phyloP scores from a whole-genome alignment of 2,797 vertebrate genomes.

The Syncerus caffer region DNA sequence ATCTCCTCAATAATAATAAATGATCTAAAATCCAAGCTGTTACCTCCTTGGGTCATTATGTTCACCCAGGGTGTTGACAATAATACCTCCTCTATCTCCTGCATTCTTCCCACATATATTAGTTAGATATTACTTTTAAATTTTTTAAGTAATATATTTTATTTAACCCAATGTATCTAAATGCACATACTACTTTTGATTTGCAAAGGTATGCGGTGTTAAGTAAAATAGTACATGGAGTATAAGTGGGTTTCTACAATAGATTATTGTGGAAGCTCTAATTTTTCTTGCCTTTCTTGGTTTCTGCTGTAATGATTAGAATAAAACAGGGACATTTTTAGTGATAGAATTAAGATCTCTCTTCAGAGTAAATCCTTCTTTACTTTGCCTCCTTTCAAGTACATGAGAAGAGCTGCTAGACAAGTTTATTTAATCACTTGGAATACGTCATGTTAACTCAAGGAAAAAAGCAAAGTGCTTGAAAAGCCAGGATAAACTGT shows the following conservation, averaged over 20 bases:
- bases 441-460: constrained; percentile 65
- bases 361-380: constrained; percentile 56
- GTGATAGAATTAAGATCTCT: constrained; percentile 61
- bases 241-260: background rate
- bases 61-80: background rate
- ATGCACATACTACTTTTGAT: background rate
- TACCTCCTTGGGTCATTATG: background rate
- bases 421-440: constrained; percentile 63
- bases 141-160: background rate
- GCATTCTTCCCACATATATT: background rate
- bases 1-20: background rate
- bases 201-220: background rate
- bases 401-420: constrained; percentile 40
- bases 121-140: background rate
- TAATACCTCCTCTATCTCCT: background rate
- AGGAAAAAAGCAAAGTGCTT: constrained; percentile 41
- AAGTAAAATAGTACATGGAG: background rate
- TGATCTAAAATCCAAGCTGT: background rate
- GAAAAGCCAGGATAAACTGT: constrained; percentile 67
- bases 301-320: background rate
- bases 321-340: constrained; percentile 26
- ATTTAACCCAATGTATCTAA: background rate
- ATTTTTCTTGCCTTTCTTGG: constrained; percentile 25
- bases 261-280: background rate
- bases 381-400: constrained; percentile 60